phyloP scores from a whole-genome alignment of 1,140 invertebrate species.

The Drosophila sp. region DNA sequence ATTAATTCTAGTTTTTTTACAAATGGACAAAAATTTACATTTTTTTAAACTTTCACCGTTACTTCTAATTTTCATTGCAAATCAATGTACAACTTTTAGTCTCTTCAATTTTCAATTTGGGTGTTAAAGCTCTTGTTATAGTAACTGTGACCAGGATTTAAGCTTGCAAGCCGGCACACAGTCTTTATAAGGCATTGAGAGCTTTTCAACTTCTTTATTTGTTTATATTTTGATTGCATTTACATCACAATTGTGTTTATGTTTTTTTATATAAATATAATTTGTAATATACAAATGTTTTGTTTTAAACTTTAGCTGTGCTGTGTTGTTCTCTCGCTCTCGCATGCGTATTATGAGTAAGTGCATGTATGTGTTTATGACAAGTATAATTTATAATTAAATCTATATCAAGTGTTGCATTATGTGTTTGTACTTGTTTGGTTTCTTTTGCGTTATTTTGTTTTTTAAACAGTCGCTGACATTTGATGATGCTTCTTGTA shows the following conservation, averaged over 20 bases:
- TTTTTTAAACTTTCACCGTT: too few species aligned
- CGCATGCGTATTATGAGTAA: background rate
- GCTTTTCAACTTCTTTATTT: background rate
- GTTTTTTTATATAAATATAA: background rate
- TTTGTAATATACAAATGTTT: background rate
- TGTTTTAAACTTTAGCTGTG: background rate
- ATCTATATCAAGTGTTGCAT: constrained; percentile 1
- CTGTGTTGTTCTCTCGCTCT: background rate
- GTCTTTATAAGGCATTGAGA: background rate
- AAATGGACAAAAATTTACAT: too few species aligned
- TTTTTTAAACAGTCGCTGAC: background rate
- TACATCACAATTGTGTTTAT: background rate
- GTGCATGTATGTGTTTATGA: background rate
- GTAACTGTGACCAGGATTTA: background rate
- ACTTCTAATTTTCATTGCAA: too few species aligned
- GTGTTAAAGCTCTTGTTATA: background rate
- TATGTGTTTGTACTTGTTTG: constrained; percentile 21
- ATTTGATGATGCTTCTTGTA: constrained; percentile 13
- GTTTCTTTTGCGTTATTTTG: too few species aligned
- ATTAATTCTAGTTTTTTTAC: too few species aligned
- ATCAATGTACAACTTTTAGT: too few species aligned
- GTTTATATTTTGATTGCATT: background rate
- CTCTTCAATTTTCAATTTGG: background rate
- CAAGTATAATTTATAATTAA: background rate
- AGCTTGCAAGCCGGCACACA: background rate